These are phyloP conservation scores for Drosophila paramelanica DNA, from an alignment of 2,888 invertebrate genomes.

Conservation along the genomic window DNA sequence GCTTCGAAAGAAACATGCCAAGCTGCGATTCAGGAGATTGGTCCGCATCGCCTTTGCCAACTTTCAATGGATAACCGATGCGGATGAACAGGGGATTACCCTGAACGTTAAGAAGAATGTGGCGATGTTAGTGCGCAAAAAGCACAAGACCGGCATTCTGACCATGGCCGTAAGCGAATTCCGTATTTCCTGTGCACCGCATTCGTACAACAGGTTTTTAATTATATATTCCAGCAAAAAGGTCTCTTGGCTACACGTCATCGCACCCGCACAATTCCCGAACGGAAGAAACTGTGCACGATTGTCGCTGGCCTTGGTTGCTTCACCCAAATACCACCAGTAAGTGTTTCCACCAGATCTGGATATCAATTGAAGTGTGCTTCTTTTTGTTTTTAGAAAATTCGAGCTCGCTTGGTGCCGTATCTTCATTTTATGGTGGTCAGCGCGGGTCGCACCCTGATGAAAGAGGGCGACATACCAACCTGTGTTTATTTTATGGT, in stretches of 20 bases:
- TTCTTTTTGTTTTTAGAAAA: constrained; percentile 84
- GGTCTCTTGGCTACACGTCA: constrained; percentile 87
- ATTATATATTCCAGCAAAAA: constrained; percentile 86
- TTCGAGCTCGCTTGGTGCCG: constrained; percentile 87
- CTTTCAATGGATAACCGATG: constrained; percentile 47
- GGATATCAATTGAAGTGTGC: not conserved
- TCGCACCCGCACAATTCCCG: constrained; percentile 86
- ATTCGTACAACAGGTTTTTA: no score
- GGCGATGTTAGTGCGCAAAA: constrained; percentile 60
- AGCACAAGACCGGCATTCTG: constrained; percentile 60
- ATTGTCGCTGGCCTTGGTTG: constrained; percentile 88
- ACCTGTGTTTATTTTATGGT: constrained; percentile 89
- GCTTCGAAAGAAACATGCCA: constrained; percentile 26
- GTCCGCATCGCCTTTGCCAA: constrained; percentile 47
- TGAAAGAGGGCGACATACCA: constrained; percentile 88
- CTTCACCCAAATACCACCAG: constrained; percentile 87
- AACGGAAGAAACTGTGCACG: constrained; percentile 87
- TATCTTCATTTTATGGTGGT: constrained; percentile 88
- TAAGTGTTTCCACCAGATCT: constrained; percentile 83
- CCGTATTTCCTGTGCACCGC: not conserved
- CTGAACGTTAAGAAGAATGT: constrained; percentile 67
- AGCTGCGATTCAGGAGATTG: constrained; percentile 50
- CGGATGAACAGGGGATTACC: constrained; percentile 48
- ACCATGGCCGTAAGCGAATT: constrained; percentile 52
- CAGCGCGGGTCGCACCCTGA: constrained; percentile 87